Base-by-base conservation (phyloP, 2,113 vertebrate genomes). In the Dromas ardeola region DNA sequence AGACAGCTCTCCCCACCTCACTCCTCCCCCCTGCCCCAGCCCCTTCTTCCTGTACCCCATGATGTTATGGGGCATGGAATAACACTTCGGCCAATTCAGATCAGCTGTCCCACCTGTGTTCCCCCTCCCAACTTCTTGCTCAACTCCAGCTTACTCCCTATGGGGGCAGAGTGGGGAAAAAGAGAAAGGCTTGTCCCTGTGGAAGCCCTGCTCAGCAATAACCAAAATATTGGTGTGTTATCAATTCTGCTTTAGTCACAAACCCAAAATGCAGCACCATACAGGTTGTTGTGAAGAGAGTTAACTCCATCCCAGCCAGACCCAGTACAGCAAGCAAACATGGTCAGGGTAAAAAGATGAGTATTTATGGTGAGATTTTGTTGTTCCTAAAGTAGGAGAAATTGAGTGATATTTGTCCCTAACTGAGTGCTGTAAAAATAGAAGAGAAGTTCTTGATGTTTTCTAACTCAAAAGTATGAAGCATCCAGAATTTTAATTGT, bases 401-500 rank as follows among this genome's bases (percentile, higher is more conserved):
- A 36, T 6, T 81, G 18, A 19, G 18, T 20, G n/a, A 13, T 71
- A 47, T 53, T 85, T 82, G 29, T 63, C 70, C 30, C 38, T 90
- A 43, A 58, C 16, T 61, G 21, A 85, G 34, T 79, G 5, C 20
- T 58, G 14, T 42, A n/a, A 19, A 49, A 73, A 73, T n/a, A 81
- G 36, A 59, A 58, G 11, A 56, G 6, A 45, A 26, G 3, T 34
- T 81, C 13, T 56, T 93, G 27, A 56, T 26, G 52, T 85, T 95
- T 95, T 65, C 53, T 49, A 83, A 52, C 47, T 66, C 34, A 80
- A 81, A 62, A 67, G 3, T 23, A 88, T 34, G 61, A 92, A 85
- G 66, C 4, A 88, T 67, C 40, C 47, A 94, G 84, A 95, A 90
- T 83, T 83, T 86, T 86, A 89, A 88, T 93, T 91, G 49, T 16